These are phyloP conservation scores for Dunckerocampus dactyliophorus DNA, from an alignment of 2,113 vertebrate genomes.

Conservation along the genomic window DNA sequence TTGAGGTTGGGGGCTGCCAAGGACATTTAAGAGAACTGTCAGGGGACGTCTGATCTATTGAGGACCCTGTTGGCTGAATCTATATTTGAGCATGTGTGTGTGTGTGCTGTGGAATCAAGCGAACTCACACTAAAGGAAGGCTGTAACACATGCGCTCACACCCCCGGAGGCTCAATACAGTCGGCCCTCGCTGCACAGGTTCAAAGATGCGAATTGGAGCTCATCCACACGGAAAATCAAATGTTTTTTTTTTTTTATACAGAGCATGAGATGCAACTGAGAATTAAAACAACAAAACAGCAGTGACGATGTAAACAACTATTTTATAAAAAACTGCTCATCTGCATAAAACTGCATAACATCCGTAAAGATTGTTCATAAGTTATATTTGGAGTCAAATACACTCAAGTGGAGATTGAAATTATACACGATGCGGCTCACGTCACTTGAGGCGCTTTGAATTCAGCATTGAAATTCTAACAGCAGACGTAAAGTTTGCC, in stretches of 20 bases:
- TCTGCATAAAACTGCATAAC: constrained; percentile 1
- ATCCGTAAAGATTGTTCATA: neutral
- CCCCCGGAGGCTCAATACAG: constrained; percentile 21
- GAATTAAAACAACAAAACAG: constrained; percentile 1
- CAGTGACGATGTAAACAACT: constrained; percentile 1
- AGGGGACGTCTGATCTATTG: constrained; percentile 69
- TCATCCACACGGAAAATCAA: constrained; percentile 49
- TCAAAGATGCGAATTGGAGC: constrained; percentile 38
- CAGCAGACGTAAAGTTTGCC: neutral
- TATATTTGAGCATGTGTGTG: constrained; percentile 38
- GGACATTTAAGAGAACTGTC: constrained; percentile 77
- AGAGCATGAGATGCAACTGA: constrained; percentile 22
- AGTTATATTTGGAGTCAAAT: neutral
- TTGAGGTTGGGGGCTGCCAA: constrained; percentile 67
- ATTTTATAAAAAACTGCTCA: constrained; percentile 10
- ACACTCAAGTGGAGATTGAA: neutral
- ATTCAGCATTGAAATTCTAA: neutral
- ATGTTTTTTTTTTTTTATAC: constrained; percentile 21
- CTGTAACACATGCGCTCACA: constrained; percentile 9
- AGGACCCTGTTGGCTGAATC: constrained; percentile 58
- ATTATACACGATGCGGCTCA: neutral
- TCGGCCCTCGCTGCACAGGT: constrained; percentile 33
- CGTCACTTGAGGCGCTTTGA: neutral
- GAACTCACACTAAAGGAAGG: constrained; percentile 5
- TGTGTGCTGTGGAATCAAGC: constrained; percentile 1